Base-by-base conservation (phyloP, 2,113 vertebrate species). In the Pelvicachromis taeniatus region DNA sequence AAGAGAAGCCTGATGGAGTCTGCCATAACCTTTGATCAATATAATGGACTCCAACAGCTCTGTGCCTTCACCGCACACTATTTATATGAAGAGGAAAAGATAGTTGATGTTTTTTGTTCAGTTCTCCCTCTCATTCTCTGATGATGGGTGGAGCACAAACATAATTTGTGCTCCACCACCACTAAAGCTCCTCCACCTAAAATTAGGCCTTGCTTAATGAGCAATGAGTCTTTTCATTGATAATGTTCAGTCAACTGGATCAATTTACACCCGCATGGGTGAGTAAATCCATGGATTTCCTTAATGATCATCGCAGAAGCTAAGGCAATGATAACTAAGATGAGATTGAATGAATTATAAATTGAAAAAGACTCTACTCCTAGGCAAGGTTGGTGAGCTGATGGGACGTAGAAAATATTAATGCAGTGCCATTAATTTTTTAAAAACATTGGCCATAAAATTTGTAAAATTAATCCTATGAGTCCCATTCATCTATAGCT, bases 21-120 rank as follows among this genome's bases (percentile, higher is more conserved):
- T 38, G 65, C 78, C 84, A 33, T 84, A 85, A 88, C 73, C 59
- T 91, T 85, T 91, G 63, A 91, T 94, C 91, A 85, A 91, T 88
- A 77, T 90, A 89, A 93, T 85, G 88, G 85, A 91, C 84, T 90
- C 82, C 80, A 82, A 23, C 77, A 84, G 81, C 88, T 87, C 83
- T 21, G 75, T 65, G 33, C 63, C 86, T 80, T 81, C 90, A 83
- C 31, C 52, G 77, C 5, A 56, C 45, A n/a, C 50, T 80, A 17
- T 78, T 77, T 23, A 87, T 75, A 77, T 4, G 3, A 13, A 29
- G 40, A 26, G 17, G 54, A 14, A 73, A 86, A 78, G 55, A 83
- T 13, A 19, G 52, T 73, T 40, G 23, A 87, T 56, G 73, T 31
- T 42, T 81, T 38, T 78, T 50, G 31, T 65, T 58, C 13, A 33